A percentile compares a stretch with the other conserved stretches of the same genome.
phyloP scores from a whole-genome alignment of 53 echinoderm and acorn worm genomes.

The Holothuria scabra region DNA sequence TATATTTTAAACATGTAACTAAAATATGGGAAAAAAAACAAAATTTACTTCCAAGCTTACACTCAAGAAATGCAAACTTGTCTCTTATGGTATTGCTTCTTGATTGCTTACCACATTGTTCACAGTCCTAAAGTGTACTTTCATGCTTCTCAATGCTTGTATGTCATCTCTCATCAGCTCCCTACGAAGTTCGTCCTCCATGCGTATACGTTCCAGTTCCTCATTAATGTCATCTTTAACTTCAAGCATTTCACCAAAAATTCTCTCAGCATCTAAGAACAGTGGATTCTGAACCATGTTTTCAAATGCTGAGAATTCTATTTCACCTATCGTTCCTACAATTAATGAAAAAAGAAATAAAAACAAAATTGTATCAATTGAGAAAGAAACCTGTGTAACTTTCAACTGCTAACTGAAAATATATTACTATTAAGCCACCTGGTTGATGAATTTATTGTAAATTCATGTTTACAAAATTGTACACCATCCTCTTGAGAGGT shows the following conservation, averaged over 20 bases:
- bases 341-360: neutral
- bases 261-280: neutral
- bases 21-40: no score
- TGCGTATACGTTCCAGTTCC: neutral
- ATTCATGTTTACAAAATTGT: no score
- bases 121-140: neutral
- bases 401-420: no score
- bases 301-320: neutral
- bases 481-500: no score
- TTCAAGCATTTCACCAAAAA: neutral
- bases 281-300: neutral
- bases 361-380: neutral
- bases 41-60: no score
- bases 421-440: neutral
- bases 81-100: no score
- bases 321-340: neutral
- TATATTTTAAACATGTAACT: no score
- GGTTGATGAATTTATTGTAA: neutral
- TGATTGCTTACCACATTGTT: neutral
- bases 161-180: neutral
- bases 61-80: no score
- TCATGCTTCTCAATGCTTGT: neutral
- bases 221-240: neutral
- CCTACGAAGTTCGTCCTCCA: neutral
- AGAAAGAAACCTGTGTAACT: neutral